phyloP scores from a whole-genome alignment of 1,140 invertebrate genomes.

The Drosophila truncata region DNA sequence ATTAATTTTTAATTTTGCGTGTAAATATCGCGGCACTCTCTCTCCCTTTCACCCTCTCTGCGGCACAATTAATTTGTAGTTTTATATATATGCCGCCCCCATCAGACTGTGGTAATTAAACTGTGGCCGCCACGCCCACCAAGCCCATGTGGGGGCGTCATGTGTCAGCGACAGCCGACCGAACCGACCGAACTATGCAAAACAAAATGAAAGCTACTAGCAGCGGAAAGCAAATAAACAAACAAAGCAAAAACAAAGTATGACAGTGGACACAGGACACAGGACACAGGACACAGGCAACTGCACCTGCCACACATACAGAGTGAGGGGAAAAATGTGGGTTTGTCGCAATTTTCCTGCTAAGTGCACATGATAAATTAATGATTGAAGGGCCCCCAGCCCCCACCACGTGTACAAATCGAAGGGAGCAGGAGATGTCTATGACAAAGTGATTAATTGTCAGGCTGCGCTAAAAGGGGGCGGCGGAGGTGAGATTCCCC shows the following conservation, averaged over 20 bases:
- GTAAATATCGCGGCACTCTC: conserved; percentile 41
- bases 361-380: conserved; percentile 79
- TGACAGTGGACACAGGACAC: conserved; percentile 18
- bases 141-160: conserved; percentile 37
- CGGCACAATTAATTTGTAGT: conserved; percentile 67
- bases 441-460: conserved; percentile 78
- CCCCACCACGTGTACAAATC: conserved; percentile 15
- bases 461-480: conserved; percentile 24
- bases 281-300: conserved; percentile 24
- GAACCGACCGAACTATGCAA: conserved; percentile 35
- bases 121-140: conserved; percentile 25
- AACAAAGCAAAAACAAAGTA: conserved; percentile 28
- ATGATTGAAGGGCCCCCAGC: conserved; percentile 55
- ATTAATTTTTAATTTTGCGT: conserved; percentile 75
- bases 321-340: background rate
- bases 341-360: conserved; percentile 70
- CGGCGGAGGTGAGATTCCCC: background rate
- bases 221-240: conserved; percentile 40
- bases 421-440: conserved; percentile 17
- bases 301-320: conserved; percentile 49
- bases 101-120: conserved; percentile 55
- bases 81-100: conserved; percentile 23
- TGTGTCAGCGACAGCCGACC: conserved; percentile 34
- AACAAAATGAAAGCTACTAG: conserved; percentile 52
- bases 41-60: background rate